Conservation (phyloP, 2,797 vertebrate species). For the Sebastiscus tertius region DNA sequence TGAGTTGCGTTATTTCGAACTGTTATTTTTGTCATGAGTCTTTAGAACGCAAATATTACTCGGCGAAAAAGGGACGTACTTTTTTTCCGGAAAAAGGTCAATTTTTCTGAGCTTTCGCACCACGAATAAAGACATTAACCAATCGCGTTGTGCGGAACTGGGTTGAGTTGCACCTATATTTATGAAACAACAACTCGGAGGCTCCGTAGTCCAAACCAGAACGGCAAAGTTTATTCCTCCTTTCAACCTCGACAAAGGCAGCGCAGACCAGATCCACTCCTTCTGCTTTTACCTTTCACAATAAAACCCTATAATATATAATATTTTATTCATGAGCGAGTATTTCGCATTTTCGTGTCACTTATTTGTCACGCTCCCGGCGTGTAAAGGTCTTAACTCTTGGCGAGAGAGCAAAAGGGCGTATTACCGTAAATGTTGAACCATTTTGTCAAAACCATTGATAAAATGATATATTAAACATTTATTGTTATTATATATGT, state of each 20-base stretch:
- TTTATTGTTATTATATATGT: neutral
- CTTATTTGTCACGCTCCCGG: too few relatives aligned
- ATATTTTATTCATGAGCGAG: too few relatives aligned
- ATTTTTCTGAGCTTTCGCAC: neutral
- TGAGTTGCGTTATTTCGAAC: too few relatives aligned
- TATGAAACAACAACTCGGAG: neutral
- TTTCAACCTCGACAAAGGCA: neutral
- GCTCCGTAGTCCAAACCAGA: neutral
- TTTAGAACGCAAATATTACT: too few relatives aligned
- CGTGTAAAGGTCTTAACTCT: too few relatives aligned
- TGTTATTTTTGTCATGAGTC: too few relatives aligned
- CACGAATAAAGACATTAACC: neutral
- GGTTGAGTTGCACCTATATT: neutral
- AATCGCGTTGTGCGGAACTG: neutral
- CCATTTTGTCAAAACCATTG: neutral
- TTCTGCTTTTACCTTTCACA: too few relatives aligned
- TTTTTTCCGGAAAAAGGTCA: accelerated
- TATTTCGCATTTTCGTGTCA: accelerated
- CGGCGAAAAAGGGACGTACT: too few relatives aligned
- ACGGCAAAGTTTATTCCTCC: neutral
- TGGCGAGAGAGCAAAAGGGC: neutral
- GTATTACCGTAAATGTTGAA: neutral
- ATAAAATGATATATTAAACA: neutral
- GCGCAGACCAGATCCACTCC: neutral
- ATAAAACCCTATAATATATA: too few relatives aligned